Conservation (phyloP, 2,797 vertebrate genomes). For the Oryzias sinensis region DNA sequence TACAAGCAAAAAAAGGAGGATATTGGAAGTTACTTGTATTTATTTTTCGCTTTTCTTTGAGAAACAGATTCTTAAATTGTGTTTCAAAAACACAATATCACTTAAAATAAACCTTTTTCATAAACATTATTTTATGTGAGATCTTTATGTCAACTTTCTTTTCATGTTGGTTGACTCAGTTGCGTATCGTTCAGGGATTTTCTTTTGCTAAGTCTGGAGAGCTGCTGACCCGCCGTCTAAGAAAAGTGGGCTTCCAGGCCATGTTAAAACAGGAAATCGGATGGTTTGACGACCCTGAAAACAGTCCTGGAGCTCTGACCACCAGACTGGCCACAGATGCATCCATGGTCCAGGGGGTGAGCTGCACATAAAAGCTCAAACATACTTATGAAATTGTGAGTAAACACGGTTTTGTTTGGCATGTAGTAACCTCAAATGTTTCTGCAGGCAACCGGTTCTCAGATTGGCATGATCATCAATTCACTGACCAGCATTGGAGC, state of each 20-base stretch:
- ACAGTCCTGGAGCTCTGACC: conserved; percentile 80
- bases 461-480: conserved; percentile 82
- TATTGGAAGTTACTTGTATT: no score
- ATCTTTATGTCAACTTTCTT: neutral
- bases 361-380: conserved; percentile 7
- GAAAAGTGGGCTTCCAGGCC: conserved; percentile 79
- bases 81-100: no score
- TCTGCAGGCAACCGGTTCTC: conserved; percentile 79
- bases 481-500: conserved; percentile 79
- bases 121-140: neutral
- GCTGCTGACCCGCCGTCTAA: conserved; percentile 77
- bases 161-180: neutral
- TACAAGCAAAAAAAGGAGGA: no score
- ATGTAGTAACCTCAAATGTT: conserved; percentile 6
- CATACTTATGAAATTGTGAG: neutral
- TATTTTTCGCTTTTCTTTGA: no score
- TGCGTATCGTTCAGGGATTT: conserved; percentile 66
- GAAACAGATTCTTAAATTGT: no score
- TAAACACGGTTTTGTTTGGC: neutral
- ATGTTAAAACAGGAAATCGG: conserved; percentile 80
- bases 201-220: conserved; percentile 83
- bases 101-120: neutral
- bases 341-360: conserved; percentile 82
- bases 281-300: conserved; percentile 79
- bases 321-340: conserved; percentile 82